These are phyloP conservation scores for Nymphalis urticae DNA, from an alignment of 2,888 invertebrate genomes.

Conservation along the genomic window DNA sequence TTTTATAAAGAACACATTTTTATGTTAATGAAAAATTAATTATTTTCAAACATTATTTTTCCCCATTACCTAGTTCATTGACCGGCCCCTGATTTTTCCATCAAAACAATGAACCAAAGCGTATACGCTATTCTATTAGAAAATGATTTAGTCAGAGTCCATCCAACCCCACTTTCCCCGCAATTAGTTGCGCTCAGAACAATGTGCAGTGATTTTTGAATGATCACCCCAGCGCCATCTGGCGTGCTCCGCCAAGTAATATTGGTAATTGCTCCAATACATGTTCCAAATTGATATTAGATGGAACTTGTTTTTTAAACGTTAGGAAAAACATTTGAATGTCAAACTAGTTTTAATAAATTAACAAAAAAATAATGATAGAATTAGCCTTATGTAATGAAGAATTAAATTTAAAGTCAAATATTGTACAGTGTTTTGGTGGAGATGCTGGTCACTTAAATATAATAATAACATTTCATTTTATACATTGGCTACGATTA, in stretches of 20 bases:
- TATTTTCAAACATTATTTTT: neutral
- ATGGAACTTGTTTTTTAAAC: conserved; percentile 15
- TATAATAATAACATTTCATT: too few relatives aligned
- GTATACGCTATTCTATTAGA: conserved; percentile 60
- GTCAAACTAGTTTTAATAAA: neutral
- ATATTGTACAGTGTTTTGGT: too few relatives aligned
- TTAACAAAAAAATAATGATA: too few relatives aligned
- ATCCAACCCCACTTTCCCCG: conserved; percentile 78
- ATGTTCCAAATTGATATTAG: conserved; percentile 42
- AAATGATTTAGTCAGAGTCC: conserved; percentile 74
- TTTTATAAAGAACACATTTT: too few relatives aligned
- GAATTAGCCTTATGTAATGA: too few relatives aligned
- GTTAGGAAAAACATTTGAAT: conserved; percentile 7
- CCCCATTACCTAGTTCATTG: neutral
- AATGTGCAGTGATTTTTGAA: conserved; percentile 82
- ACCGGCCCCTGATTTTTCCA: conserved; percentile 2
- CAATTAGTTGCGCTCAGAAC: conserved; percentile 80
- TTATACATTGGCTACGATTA: too few relatives aligned
- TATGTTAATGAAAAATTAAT: neutral
- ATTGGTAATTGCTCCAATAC: conserved; percentile 70
- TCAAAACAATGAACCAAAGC: conserved; percentile 32
- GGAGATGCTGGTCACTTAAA: too few relatives aligned
- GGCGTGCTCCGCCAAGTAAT: conserved; percentile 70
- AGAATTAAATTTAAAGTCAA: too few relatives aligned
- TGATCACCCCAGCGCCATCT: conserved; percentile 75